Conservation (phyloP, 2,888 invertebrate genomes). For the Meandrusa payeni region DNA sequence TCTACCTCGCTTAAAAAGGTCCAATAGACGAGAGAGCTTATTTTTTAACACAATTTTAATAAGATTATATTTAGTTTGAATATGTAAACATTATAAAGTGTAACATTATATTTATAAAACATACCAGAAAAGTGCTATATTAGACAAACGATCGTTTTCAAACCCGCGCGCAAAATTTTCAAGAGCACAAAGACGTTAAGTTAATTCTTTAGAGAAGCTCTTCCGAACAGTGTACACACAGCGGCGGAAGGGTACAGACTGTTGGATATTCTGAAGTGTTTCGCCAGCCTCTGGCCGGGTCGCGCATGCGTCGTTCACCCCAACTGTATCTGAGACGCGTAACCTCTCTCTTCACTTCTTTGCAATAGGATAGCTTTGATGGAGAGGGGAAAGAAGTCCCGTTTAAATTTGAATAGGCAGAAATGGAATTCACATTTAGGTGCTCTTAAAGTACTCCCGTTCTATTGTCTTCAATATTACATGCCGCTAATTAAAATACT, state of each 20-base stretch:
- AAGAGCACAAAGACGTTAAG: not conserved
- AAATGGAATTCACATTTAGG: slow-evolving; percentile 7
- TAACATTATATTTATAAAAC: no score
- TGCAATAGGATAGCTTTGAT: slow-evolving; percentile 20
- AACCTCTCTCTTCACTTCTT: slow-evolving; percentile 23
- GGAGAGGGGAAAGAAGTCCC: slow-evolving; percentile 4
- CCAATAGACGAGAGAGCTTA: no score
- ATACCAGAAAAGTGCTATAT: no score
- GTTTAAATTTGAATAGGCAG: slow-evolving; percentile 2
- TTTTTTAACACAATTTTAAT: no score
- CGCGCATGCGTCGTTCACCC: slow-evolving; percentile 29
- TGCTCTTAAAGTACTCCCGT: not conserved
- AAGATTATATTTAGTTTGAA: no score
- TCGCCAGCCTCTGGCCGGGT: slow-evolving; percentile 25
- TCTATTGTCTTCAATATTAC: not conserved
- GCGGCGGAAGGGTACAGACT: slow-evolving; percentile 18
- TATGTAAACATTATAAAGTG: no score
- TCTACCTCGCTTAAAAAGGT: no score
- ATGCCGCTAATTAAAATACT: no score
- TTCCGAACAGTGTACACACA: slow-evolving; percentile 1
- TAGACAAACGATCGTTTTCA: no score
- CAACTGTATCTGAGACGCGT: slow-evolving; percentile 20
- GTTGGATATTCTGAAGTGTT: slow-evolving; percentile 15
- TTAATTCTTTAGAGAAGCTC: not conserved
- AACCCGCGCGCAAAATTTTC: not conserved